A percentile compares a stretch with the other conserved stretches of the same genome.
phyloP scores from a whole-genome alignment of 2,113 vertebrate species.

The Pseudorhombus dupliciocellatus region DNA sequence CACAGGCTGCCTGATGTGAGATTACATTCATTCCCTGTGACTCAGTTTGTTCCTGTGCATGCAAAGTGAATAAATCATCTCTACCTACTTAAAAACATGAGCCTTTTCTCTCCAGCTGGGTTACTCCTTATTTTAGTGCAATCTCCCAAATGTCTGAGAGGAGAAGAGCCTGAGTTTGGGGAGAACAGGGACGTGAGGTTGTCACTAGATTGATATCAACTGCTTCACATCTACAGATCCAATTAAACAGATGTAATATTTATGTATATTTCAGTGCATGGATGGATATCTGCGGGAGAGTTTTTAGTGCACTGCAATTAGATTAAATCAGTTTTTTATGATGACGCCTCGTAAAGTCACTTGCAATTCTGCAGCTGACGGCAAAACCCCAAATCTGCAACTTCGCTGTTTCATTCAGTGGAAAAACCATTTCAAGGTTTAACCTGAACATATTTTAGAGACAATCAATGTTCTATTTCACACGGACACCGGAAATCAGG shows the following conservation, averaged over 20 bases:
- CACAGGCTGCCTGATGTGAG: conserved; percentile 12
- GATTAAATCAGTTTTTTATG: too few species aligned
- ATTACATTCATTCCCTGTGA: conserved; percentile 13
- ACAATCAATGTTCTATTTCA: too few species aligned
- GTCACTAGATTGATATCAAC: too few species aligned
- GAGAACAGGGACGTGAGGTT: background rate
- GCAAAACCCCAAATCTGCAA: too few species aligned
- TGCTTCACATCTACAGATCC: background rate
- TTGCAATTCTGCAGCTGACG: too few species aligned
- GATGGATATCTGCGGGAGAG: too few species aligned
- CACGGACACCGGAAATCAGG: background rate
- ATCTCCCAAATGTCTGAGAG: background rate
- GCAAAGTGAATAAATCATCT: background rate
- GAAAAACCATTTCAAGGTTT: too few species aligned
- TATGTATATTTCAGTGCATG: background rate
- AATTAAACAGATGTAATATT: too few species aligned
- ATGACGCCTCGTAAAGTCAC: too few species aligned
- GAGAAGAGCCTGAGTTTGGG: background rate
- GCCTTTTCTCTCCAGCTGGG: conserved; percentile 12
- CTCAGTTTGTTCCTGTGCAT: conserved; percentile 25
- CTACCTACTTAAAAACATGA: conserved; percentile 12
- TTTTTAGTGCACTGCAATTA: too few species aligned
- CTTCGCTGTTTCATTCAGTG: too few species aligned
- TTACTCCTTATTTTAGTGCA: background rate
- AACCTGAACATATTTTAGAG: too few species aligned